Evolutionary conservation across 2,797 vertebrate species (phyloP).

Genomic region (Ataeniobius toweri): DNA sequence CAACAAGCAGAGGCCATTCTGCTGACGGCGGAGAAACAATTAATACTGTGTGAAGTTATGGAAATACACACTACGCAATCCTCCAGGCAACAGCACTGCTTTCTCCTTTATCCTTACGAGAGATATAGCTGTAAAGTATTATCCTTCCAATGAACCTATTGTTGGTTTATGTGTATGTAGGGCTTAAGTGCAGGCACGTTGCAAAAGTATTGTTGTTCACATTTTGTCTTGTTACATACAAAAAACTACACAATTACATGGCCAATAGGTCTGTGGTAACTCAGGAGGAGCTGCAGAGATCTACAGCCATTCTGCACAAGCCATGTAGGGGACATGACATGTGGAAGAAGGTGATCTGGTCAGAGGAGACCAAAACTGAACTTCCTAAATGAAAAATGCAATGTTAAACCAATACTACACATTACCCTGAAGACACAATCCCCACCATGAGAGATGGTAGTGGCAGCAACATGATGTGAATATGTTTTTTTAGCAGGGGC

Average conservation of each 20-base stretch:
- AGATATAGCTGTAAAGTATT: constrained; percentile 48
- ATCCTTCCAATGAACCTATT: constrained; percentile 38
- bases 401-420: too few relatives aligned
- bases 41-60: constrained; percentile 80
- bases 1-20: constrained; percentile 76
- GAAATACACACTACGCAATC: constrained; percentile 66
- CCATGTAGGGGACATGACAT: too few relatives aligned
- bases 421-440: neutral
- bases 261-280: too few relatives aligned
- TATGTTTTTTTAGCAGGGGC: neutral
- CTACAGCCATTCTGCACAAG: neutral
- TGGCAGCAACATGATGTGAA: neutral
- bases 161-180: constrained; percentile 36
- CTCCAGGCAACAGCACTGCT: constrained; percentile 36
- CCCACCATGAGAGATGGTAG: neutral
- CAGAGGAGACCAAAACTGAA: neutral
- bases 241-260: neutral
- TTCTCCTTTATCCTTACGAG: constrained; percentile 22
- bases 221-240: neutral
- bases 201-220: neutral
- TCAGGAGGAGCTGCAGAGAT: neutral
- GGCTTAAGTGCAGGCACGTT: neutral
- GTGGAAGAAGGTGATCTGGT: too few relatives aligned
- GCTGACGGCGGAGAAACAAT: constrained; percentile 81
- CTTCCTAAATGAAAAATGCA: neutral